Conservation (phyloP, 2,888 invertebrate genomes). For the Hydriomena furcata region DNA sequence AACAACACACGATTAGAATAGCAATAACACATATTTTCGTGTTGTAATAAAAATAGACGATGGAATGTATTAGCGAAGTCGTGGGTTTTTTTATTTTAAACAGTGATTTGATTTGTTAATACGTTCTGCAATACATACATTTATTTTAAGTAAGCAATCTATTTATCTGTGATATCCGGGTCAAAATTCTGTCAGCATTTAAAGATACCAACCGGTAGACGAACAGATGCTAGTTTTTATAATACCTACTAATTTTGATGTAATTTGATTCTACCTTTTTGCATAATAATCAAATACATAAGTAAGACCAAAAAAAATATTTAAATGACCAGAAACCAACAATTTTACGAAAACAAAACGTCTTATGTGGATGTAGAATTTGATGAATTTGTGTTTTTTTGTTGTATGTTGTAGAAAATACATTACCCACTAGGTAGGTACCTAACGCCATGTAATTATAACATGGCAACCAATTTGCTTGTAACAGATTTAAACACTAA, state of each 20-base stretch:
- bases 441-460: not conserved
- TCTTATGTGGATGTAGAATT: too few species aligned
- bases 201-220: not conserved
- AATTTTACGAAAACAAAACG: not conserved
- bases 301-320: not conserved
- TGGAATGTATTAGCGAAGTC: not conserved
- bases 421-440: slow-evolving; percentile 5
- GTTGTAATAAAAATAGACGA: not conserved
- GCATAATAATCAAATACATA: not conserved
- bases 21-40: too few species aligned
- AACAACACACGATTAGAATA: too few species aligned
- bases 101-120: not conserved
- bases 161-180: slow-evolving; percentile 2
- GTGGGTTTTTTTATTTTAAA: too few species aligned
- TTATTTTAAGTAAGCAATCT: too few species aligned
- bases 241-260: not conserved
- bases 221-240: not conserved
- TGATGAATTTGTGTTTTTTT: too few species aligned
- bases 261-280: not conserved
- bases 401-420: not conserved
- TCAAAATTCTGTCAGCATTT: slow-evolving; percentile 3
- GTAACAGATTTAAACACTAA: not conserved
- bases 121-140: not conserved
- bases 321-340: slow-evolving; percentile 10
- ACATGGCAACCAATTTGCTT: not conserved